Percentiles rank a stretch among this genome's conserved stretches.
These are phyloP conservation scores for Notolabrus celidotus DNA, from an alignment of 2,797 vertebrate genomes.

Conservation along the genomic window DNA sequence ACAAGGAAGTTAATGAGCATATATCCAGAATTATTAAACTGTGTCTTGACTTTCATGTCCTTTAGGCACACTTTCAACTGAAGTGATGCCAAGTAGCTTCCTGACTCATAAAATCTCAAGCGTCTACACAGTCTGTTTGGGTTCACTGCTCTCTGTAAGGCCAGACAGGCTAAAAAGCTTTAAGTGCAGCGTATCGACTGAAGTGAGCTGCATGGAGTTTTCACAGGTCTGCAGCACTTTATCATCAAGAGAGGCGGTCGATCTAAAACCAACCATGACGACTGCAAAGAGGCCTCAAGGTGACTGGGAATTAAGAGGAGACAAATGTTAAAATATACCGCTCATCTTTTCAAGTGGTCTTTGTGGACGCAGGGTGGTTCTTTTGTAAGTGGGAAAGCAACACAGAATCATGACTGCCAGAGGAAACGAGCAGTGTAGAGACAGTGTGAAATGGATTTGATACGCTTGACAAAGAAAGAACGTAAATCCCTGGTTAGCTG, in stretches of 20 bases:
- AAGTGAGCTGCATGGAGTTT: constrained; percentile 44
- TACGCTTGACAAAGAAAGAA: not conserved
- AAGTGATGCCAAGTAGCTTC: constrained; percentile 1
- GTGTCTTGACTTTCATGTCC: not conserved
- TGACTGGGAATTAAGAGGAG: constrained; percentile 7
- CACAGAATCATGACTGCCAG: not conserved
- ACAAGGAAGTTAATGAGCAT: not conserved
- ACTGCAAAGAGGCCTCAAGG: constrained; percentile 19
- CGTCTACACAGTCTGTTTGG: constrained; percentile 4
- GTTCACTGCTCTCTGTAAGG: constrained; percentile 2
- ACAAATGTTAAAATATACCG: constrained; percentile 4
- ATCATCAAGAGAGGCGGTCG: constrained; percentile 20
- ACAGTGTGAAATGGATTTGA: not conserved
- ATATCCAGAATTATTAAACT: not conserved
- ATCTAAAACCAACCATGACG: constrained; percentile 24
- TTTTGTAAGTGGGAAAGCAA: not conserved
- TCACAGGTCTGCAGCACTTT: constrained; percentile 12
- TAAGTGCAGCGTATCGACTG: constrained; percentile 41
- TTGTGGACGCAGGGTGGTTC: not conserved
- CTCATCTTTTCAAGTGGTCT: constrained; percentile 10
- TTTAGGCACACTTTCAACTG: not conserved
- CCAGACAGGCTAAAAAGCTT: constrained; percentile 35
- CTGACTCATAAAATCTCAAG: constrained; percentile 5
- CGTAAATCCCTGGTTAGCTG: constrained; percentile 9
- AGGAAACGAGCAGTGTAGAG: not conserved